A percentile compares a stretch with the other conserved stretches of the same genome.
phyloP scores from a whole-genome alignment of 2,113 vertebrate genomes.

The Neogobius melanostomus region DNA sequence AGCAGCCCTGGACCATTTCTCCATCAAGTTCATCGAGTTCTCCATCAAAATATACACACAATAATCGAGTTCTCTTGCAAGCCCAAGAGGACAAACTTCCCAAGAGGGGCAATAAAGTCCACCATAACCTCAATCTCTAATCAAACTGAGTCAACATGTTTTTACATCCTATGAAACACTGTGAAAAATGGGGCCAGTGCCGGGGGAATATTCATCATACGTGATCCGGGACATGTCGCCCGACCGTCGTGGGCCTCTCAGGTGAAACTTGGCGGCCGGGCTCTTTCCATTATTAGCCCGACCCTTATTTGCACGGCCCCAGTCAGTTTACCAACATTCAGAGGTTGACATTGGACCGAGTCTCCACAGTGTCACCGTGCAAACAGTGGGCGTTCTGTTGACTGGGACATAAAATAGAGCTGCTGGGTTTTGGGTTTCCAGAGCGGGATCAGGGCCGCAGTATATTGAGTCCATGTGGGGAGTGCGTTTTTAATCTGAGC shows the following conservation, averaged over 20 bases:
- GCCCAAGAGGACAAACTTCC: no score
- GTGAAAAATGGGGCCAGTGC: constrained; percentile 26
- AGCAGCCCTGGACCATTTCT: no score
- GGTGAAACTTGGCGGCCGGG: constrained; percentile 31
- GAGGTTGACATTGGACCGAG: constrained; percentile 65
- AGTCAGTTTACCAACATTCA: constrained; percentile 72
- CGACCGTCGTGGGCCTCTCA: constrained; percentile 7
- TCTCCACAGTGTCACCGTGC: constrained; percentile 68
- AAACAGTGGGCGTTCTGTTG: constrained; percentile 77
- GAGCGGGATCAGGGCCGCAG: constrained; percentile 74
- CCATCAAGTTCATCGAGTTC: no score
- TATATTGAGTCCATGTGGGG: constrained; percentile 84
- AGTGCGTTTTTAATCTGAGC: constrained; percentile 82
- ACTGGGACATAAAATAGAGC: constrained; percentile 79
- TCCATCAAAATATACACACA: no score
- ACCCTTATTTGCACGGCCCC: constrained; percentile 50
- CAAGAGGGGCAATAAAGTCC: no score
- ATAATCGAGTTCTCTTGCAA: no score
- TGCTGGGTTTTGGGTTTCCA: constrained; percentile 80
- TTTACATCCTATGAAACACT: no score
- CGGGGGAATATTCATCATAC: background rate
- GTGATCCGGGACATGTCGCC: constrained; percentile 1
- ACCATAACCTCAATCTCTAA: no score
- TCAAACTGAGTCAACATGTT: no score
- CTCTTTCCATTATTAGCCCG: constrained; percentile 47